Percentiles rank a stretch among this genome's conserved stretches.
These are phyloP conservation scores for Belonocnema kinseyi DNA, from an alignment of 1,140 invertebrate genomes.

Conservation along the genomic window DNA sequence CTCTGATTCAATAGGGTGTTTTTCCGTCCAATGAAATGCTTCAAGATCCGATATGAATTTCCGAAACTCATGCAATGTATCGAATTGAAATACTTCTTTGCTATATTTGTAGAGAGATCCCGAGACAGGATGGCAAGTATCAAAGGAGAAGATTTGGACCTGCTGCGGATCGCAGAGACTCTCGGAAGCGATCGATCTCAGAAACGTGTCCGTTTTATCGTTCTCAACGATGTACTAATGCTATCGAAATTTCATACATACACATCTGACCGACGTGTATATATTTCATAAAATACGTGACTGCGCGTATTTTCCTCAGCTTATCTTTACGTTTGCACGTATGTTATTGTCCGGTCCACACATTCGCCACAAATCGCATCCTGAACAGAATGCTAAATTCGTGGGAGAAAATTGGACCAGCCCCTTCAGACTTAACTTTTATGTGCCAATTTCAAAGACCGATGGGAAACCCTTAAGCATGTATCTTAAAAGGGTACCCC, in stretches of 20 bases:
- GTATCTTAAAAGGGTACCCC: too few species aligned
- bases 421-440: slow-evolving; percentile 19
- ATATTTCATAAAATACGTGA: slow-evolving; percentile 71
- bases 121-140: neutral
- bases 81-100: slow-evolving; percentile 20
- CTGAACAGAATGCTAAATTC: slow-evolving; percentile 45
- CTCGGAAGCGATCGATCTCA: slow-evolving; percentile 40
- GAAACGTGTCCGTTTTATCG: slow-evolving; percentile 57
- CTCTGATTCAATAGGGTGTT: neutral
- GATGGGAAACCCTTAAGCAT: neutral
- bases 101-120: neutral
- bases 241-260: slow-evolving; percentile 52
- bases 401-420: slow-evolving; percentile 33
- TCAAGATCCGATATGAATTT: slow-evolving; percentile 9
- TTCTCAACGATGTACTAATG: slow-evolving; percentile 51
- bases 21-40: neutral
- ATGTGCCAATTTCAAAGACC: slow-evolving; percentile 17
- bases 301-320: slow-evolving; percentile 65
- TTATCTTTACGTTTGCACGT: slow-evolving; percentile 64
- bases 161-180: slow-evolving; percentile 10
- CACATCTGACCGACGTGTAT: slow-evolving; percentile 42
- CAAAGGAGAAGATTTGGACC: slow-evolving; percentile 13
- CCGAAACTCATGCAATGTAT: slow-evolving; percentile 1
- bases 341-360: slow-evolving; percentile 53
- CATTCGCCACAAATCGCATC: slow-evolving; percentile 45